phyloP scores from a whole-genome alignment of 2,888 invertebrate genomes.

The Iselma pallidipennis region DNA sequence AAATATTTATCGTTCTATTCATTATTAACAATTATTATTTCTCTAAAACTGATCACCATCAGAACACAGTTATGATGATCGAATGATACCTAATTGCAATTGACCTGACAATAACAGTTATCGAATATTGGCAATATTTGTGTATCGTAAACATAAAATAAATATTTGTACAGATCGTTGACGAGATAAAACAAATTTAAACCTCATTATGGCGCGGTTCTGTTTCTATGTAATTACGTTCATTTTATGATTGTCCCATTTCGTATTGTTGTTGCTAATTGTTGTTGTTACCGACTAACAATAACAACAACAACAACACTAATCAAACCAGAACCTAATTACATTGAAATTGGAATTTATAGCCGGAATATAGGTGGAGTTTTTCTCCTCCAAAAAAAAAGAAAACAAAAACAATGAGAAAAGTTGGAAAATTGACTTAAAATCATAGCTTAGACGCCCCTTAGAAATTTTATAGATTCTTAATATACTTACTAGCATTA shows the following conservation, averaged over 20 bases:
- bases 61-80: no score
- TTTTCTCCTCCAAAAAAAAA: no score
- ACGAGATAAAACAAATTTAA: conserved; percentile 1
- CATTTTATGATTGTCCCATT: background rate
- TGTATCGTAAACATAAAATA: background rate
- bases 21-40: no score
- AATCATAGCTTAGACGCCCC: no score
- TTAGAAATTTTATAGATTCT: no score
- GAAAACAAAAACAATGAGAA: no score
- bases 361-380: no score
- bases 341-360: background rate
- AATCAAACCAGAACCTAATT: background rate
- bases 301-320: background rate
- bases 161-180: background rate
- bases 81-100: background rate
- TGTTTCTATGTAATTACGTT: conserved; percentile 2
- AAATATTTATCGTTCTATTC: no score
- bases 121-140: conserved; percentile 1
- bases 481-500: conserved; percentile 53
- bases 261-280: background rate
- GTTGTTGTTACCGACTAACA: background rate
- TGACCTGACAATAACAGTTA: background rate
- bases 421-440: no score
- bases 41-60: no score
- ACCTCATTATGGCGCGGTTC: conserved; percentile 1